phyloP scores from a whole-genome alignment of 2,888 invertebrate genomes.

The Myopa tessellatipennis region DNA sequence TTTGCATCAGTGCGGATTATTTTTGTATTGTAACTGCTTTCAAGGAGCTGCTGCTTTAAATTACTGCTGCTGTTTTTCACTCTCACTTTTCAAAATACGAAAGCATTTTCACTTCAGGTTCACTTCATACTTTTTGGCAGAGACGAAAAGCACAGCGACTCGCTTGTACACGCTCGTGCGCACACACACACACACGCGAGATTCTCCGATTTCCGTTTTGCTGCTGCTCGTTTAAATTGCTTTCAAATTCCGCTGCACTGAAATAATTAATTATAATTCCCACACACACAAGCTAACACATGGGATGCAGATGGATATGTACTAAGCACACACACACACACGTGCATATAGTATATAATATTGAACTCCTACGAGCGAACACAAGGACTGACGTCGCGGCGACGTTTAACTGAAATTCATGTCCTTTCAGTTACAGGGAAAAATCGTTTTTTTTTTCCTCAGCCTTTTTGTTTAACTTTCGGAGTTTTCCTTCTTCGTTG shows the following conservation, averaged over 20 bases:
- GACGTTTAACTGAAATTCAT: slow-evolving; percentile 34
- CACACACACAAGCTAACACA: background rate
- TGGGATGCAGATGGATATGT: background rate
- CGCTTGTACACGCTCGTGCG: background rate
- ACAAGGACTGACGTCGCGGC: slow-evolving; percentile 50
- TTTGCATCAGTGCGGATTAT: background rate
- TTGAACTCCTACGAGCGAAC: slow-evolving; percentile 54
- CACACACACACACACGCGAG: slow-evolving; percentile 27
- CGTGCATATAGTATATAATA: slow-evolving; percentile 50
- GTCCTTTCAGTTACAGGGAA: slow-evolving; percentile 21
- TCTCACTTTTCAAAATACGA: background rate
- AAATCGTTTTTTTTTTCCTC: slow-evolving; percentile 27
- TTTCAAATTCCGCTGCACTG: background rate
- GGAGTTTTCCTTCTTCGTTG: slow-evolving; percentile 20
- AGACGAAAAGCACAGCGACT: background rate
- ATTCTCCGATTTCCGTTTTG: slow-evolving; percentile 1
- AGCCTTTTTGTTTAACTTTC: slow-evolving; percentile 10
- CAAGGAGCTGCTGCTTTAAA: background rate
- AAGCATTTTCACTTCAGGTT: background rate
- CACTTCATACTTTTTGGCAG: slow-evolving; percentile 39
- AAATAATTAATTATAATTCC: slow-evolving; percentile 33
- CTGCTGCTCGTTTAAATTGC: slow-evolving; percentile 9
- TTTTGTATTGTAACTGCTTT: too few species aligned
- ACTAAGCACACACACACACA: slow-evolving; percentile 8
- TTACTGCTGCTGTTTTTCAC: background rate